Evolutionary conservation across 2,888 invertebrate genomes (phyloP), one percentile per base, ranked within the genome.

Genomic region (Elysia crispata): DNA sequence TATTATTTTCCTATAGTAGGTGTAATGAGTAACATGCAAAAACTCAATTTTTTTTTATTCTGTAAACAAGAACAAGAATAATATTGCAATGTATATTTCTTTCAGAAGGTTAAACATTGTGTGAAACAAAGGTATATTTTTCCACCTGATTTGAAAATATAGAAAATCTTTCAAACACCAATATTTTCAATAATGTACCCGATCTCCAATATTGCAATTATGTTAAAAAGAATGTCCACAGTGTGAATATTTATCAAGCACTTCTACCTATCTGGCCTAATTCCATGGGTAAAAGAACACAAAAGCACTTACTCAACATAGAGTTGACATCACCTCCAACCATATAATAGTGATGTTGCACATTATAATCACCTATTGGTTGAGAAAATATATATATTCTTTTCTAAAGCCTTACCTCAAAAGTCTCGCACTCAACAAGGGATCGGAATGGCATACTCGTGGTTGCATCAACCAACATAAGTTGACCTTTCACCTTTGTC

Each of bases 381-480:
- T 1, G 1, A 11, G 33, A 70, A 41, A 41, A 18, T 18, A 20
- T n/a, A 25, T 13, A 31, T 33, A 8, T 1, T 41, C 25, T 31
- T 41, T 74, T 1, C 23, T 66, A 66, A 49, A 23, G 3, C 1
- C 62, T n/a, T 31, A 79, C 92, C 90, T 98, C 97, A 82, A 99
- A 93, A 0, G 98, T 98, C 93, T 99, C 98, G 91, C 97, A 97
- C 89, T 97, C 96, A 1, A 98, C 95, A 85, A 99, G 94, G 91
- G 97, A 97, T 82, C 98, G 95, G 92, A 97, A 98, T 84, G 96
- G 96, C 74, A 99, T 94, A 93, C 98, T 98, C 0, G 99, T 98
- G 0, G 98, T 98, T 0, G 97, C 97, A 92, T 99, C 98, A 77
- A 98, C 94, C 92, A 98, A 97, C 82, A 99, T 94, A 76, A 99